A percentile compares a stretch with the other conserved stretches of the same genome.
phyloP scores from a whole-genome alignment of 2,113 vertebrate species.

The Peromyscus maniculatus region DNA sequence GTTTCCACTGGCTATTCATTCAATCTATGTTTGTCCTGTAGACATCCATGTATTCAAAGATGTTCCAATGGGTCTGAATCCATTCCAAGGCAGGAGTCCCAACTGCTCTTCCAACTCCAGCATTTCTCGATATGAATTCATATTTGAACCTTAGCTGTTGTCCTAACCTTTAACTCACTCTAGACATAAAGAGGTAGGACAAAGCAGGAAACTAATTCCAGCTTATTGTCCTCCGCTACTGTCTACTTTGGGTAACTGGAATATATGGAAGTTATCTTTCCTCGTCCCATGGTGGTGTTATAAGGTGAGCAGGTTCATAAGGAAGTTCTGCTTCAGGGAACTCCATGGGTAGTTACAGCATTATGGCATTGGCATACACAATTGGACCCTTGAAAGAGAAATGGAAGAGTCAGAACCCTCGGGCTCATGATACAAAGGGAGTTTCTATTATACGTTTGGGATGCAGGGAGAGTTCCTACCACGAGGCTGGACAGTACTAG shows the following conservation, averaged over 20 bases:
- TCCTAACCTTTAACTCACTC: background rate
- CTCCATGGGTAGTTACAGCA: background rate
- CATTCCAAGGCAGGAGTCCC: background rate
- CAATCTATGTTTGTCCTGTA: background rate
- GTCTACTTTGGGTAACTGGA: background rate
- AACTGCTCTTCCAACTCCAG: accelerated
- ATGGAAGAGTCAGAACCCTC: background rate
- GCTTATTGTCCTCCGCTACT: background rate
- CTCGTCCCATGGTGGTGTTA: background rate
- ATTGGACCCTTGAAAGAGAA: background rate
- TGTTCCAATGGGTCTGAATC: background rate
- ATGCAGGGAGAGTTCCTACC: background rate
- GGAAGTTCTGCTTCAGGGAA: background rate
- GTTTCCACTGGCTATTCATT: background rate
- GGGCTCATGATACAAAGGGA: background rate
- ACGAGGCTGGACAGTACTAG: background rate
- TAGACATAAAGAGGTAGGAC: background rate
- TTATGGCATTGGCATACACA: background rate
- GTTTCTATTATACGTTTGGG: background rate
- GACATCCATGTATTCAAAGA: no score
- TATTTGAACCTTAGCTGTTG: background rate
- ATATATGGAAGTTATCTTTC: background rate
- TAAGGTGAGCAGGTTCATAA: background rate
- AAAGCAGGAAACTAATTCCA: background rate
- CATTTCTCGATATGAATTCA: background rate